Evolutionary conservation across 64 coral and sea anemone genomes (phyloP), one percentile per base, ranked within the genome.

Genomic region (Anthopleura sola): DNA sequence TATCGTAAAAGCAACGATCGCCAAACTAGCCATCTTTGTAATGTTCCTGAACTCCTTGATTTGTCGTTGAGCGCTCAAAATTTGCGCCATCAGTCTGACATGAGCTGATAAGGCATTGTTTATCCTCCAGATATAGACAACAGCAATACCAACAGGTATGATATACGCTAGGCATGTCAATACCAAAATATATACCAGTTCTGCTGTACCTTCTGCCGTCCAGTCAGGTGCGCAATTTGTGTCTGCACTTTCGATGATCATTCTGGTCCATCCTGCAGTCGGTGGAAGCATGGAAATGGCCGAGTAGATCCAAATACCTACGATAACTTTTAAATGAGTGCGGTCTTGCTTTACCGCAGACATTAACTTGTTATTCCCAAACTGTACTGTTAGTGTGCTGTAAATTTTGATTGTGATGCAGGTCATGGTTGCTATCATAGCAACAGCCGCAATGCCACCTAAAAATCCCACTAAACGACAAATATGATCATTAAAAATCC

Each of bases 341-440:
- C 66, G 66, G 29, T 71, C 3, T 28, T 17, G 11, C 0, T 32
- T 11, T 0, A 8, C 14, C 14, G 66, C n/a, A 13, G 29, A 32
- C 6, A 16, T 34, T 0, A 71, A n/a, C 66, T 71, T 71, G 66
- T 71, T 71, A 3, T 71, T 71, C 7, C 66, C 66, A 32, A 71
- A 71, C 29, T 71, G 26, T 15, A 34, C 3, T 17, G 66, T 71
- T 8, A 71, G 2, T 31, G 82, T 83, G 5, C 34, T 31, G 28
- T 83, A 60, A 23, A 83, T 83, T 60, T 54, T 83, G 2, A 83
- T 55, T 3, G 82, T 83, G 44, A 83, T 83, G 34, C 82, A 83
- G 10, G 55, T 54, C 82, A 83, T 83, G 46, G 49, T 83, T 8
- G 82, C 48, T 34, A 83, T 83, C 82, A 83, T 83, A 2, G 82